Evolutionary conservation across 2,113 vertebrate species (phyloP).

Genomic region (Microcebus griseorufus): DNA sequence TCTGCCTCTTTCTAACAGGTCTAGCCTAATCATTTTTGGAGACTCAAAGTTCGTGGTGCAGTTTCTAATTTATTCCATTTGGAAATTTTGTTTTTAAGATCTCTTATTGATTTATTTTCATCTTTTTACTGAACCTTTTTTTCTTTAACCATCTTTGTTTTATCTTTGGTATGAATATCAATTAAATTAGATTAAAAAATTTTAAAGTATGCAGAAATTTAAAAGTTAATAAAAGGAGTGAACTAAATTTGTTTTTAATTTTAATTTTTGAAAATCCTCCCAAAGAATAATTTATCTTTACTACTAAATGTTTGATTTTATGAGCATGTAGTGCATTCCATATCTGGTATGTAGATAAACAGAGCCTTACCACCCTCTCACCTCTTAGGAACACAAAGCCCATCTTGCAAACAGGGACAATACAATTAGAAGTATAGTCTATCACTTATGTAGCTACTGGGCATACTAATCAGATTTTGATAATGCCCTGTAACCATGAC

Average conservation of each 20-base stretch:
- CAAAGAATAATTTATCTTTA: slow-evolving; percentile 30
- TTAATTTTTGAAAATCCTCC: not conserved
- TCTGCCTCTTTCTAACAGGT: not conserved
- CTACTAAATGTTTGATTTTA: slow-evolving; percentile 54
- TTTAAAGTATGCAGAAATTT: slow-evolving; percentile 7
- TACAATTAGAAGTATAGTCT: slow-evolving; percentile 78
- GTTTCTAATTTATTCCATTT: not conserved
- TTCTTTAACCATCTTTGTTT: not conserved
- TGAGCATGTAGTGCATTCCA: not conserved
- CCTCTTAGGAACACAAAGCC: slow-evolving; percentile 69
- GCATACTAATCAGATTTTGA: slow-evolving; percentile 86
- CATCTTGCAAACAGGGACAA: slow-evolving; percentile 70
- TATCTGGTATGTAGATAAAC: slow-evolving; percentile 61
- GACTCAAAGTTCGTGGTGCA: not conserved
- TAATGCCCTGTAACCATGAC: slow-evolving; percentile 86
- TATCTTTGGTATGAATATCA: not conserved
- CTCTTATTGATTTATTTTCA: not conserved
- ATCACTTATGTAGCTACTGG: slow-evolving; percentile 76
- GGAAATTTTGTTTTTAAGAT: not conserved
- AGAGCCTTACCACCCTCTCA: slow-evolving; percentile 51
- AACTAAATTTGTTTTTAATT: not conserved
- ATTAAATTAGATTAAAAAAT: slow-evolving; percentile 15
- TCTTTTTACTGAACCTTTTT: not conserved
- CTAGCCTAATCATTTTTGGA: not conserved
- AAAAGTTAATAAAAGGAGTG: not conserved